Evolutionary conservation across 2,113 vertebrate genomes (phyloP), one percentile per base, ranked within the genome.

Genomic region (Cryptomyrus ogoouensis): DNA sequence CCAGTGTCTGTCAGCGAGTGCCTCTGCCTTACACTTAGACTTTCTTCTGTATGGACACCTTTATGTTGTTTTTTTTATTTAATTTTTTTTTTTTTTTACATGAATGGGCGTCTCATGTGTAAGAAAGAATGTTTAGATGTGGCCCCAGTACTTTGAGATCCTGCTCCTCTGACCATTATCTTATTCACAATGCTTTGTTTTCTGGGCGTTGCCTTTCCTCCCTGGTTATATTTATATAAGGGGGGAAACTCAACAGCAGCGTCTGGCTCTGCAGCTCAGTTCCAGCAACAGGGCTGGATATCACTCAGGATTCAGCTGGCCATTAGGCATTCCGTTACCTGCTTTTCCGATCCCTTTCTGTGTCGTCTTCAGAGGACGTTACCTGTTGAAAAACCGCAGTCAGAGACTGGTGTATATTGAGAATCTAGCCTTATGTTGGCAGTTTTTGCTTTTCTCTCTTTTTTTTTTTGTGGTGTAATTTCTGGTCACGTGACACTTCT

Each of bases 301-400:
- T 39, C n/a, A 50, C 88, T 89, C 88, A 80, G 88, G 88, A 89
- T 52, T 50, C n/a, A 50, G n/a, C 44, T 35, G 2, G n/a, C 88
- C n/a, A 2, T 50, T 24, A 74, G n/a, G 15, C 62, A 50, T 74
- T 74, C 39, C 12, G 42, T 47, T 49, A 77, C 44, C 46, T 2
- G 27, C 39, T 49, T 49, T 35, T 74, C 88, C 6, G 19, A 10
- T 24, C 1, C 9, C 15, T 21, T 80, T 80, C 7, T 19, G 24
- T 6, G 12, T 31, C 8, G 2, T 77, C 31, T 80, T 77, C 70
- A 35, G 70, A 39, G 70, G 31, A 39, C 46, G 2, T n/a, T 50
- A 86, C 17, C 42, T 10, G 24, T 50, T 49, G 83, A 50, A 86
- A n/a, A 86, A 21, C n/a, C 0, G 0, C 24, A 50, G n/a, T 49